Base-by-base conservation (phyloP, 2,888 invertebrate species). In the Dasysyrphus tricinctus region DNA sequence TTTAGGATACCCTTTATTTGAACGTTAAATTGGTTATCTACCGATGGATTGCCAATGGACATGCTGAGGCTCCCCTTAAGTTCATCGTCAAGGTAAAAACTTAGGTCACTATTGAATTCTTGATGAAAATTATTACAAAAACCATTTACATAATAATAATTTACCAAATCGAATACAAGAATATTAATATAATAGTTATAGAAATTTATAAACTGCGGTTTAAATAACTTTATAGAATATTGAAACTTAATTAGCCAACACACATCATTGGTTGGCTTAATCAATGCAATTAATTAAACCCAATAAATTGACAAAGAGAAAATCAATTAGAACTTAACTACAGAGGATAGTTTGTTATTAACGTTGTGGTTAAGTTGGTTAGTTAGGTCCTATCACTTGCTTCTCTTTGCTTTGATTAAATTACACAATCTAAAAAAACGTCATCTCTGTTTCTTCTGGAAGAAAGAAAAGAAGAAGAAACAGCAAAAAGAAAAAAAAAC, bases 261-360 rank as follows among this genome's bases (percentile, higher is more conserved):
- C 32, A 34, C 56, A 29, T 54, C 14, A 3, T 54, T 16, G 56
- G 47, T 42, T 69, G 39, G n/a, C 63, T 56, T 57, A 63, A 72
- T 81, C 42, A 77, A 65, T 39, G 57, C 61, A 76, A 76, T 72
- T 75, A 69, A 80, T 80, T 39, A 54, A 54, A 39, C 12, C 54
- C 56, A 65, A 56, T 72, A 37, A 57, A 11, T 39, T 16, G 37
- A 1, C 11, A 61, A 42, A 54, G 39, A 37, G 12, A 47, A 65
- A 70, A 57, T 57, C 81, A 77, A 77, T 72, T 70, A 56, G 11
- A 14, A 16, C 9, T 57, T 56, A 32, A 5, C 4, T 14, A 59
- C 61, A 42, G 24, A 61, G 12, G 42, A 24, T 39, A 59, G 6
- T 16, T 24, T 32, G 5, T 32, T 19, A 59, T 59, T 59, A 59